Evolutionary conservation across 2,888 invertebrate species (phyloP).

Genomic region (Eilema caniola): DNA sequence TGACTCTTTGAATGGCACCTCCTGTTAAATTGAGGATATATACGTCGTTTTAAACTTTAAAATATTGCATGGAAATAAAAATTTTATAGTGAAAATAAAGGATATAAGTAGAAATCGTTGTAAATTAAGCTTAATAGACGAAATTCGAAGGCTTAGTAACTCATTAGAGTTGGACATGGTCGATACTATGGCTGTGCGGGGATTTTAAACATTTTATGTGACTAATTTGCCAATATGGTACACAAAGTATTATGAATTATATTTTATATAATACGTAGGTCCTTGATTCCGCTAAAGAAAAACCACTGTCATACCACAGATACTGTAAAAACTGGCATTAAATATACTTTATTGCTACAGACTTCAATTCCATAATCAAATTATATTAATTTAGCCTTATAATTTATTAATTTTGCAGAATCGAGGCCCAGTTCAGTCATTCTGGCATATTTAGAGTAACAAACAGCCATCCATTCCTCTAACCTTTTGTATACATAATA

Average conservation of each 20-base stretch:
- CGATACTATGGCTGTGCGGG: conserved; percentile 23
- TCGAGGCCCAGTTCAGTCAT: too few relatives aligned
- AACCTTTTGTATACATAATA: too few relatives aligned
- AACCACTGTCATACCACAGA: too few relatives aligned
- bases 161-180: conserved; percentile 32
- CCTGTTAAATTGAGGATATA: conserved; percentile 18
- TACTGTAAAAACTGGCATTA: too few relatives aligned
- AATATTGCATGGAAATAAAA: conserved; percentile 36
- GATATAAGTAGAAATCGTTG: conserved; percentile 22
- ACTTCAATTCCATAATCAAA: too few relatives aligned
- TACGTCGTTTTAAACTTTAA: conserved; percentile 25
- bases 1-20: conserved; percentile 30
- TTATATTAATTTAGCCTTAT: too few relatives aligned
- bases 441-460: too few relatives aligned
- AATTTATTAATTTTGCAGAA: too few relatives aligned
- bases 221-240: conserved; percentile 16
- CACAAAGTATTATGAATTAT: neutral
- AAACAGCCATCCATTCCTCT: too few relatives aligned
- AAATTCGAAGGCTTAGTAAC: conserved; percentile 39
- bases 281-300: too few relatives aligned
- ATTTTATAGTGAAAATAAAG: conserved; percentile 34
- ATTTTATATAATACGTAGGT: conserved; percentile 9
- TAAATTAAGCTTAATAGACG: conserved; percentile 44
- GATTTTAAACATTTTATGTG: conserved; percentile 29
- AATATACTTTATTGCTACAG: too few relatives aligned